A percentile compares a stretch with the other conserved stretches of the same genome.
These are phyloP conservation scores for Spicauda simplicius DNA, from an alignment of 2,888 invertebrate species.

Conservation along the genomic window DNA sequence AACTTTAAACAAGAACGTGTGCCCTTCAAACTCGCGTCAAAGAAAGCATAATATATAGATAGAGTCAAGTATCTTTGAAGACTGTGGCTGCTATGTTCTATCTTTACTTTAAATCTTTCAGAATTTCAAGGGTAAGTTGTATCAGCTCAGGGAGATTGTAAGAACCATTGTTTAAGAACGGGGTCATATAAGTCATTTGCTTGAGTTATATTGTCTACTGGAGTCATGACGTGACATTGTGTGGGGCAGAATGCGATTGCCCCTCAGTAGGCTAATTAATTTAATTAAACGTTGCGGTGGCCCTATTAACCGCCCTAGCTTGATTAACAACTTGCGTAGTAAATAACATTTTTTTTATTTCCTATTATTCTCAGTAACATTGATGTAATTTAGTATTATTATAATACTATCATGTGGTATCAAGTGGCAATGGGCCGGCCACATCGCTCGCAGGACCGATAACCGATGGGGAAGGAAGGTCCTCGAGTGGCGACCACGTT, in stretches of 20 bases:
- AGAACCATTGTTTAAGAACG: slow-evolving; percentile 29
- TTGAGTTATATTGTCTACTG: slow-evolving; percentile 7
- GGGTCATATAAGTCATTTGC: slow-evolving; percentile 24
- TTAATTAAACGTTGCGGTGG: slow-evolving; percentile 7
- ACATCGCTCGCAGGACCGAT: too few relatives aligned
- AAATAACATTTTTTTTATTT: not conserved
- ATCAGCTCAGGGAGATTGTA: slow-evolving; percentile 27
- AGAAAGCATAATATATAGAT: slow-evolving; percentile 28
- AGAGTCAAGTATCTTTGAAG: slow-evolving; percentile 30
- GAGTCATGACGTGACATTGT: slow-evolving; percentile 19
- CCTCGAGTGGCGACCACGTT: too few relatives aligned
- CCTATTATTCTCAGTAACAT: too few relatives aligned
- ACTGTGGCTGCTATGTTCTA: slow-evolving; percentile 19
- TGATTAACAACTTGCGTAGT: not conserved
- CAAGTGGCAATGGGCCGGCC: too few relatives aligned
- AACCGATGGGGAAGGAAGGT: too few relatives aligned
- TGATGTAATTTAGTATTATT: too few relatives aligned
- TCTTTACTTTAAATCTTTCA: slow-evolving; percentile 34
- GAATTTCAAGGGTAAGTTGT: slow-evolving; percentile 30
- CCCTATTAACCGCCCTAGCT: slow-evolving; percentile 1
- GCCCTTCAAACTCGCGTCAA: slow-evolving; percentile 25
- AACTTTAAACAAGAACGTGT: slow-evolving; percentile 21
- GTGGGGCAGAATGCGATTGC: slow-evolving; percentile 10
- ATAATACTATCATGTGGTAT: too few relatives aligned
- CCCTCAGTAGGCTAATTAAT: slow-evolving; percentile 9